A percentile compares a stretch with the other conserved stretches of the same genome.
Conservation (phyloP, 2,888 invertebrate genomes). For the Pristionchus fissidentatus region DNA sequence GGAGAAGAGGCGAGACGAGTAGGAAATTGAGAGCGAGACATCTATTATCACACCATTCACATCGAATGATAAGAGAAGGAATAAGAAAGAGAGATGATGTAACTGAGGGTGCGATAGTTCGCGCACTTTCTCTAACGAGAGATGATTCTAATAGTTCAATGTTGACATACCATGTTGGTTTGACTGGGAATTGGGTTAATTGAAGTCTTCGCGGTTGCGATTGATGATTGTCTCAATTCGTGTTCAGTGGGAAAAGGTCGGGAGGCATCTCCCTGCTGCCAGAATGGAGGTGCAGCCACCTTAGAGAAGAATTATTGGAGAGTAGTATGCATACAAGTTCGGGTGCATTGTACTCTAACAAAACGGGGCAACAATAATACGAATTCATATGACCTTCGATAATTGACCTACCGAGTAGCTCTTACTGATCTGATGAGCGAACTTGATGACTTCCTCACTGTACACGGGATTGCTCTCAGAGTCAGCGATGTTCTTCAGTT, state of each 20-base stretch:
- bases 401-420: slow-evolving; percentile 63
- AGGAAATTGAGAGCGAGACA: slow-evolving; percentile 20
- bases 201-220: neutral
- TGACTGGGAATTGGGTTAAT: neutral
- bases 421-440: slow-evolving; percentile 70
- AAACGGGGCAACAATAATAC: too few relatives aligned
- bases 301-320: neutral
- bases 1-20: slow-evolving; percentile 31
- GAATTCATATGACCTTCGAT: too few relatives aligned
- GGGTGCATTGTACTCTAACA: too few relatives aligned
- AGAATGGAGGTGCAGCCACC: slow-evolving; percentile 58
- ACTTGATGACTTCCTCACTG: slow-evolving; percentile 68
- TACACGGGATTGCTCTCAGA: slow-evolving; percentile 64
- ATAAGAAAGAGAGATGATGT: neutral
- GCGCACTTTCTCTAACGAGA: slow-evolving; percentile 19
- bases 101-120: neutral
- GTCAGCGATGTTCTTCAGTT: slow-evolving; percentile 61
- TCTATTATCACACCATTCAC: slow-evolving; percentile 13
- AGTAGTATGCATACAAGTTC: neutral
- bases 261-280: slow-evolving; percentile 68
- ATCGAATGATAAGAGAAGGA: slow-evolving; percentile 25
- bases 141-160: neutral
- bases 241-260: slow-evolving; percentile 73
- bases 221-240: slow-evolving; percentile 61
- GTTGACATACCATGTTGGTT: neutral